Evolutionary conservation across 1,140 invertebrate species (phyloP).

Genomic region (Pogonomyrmex californicus): DNA sequence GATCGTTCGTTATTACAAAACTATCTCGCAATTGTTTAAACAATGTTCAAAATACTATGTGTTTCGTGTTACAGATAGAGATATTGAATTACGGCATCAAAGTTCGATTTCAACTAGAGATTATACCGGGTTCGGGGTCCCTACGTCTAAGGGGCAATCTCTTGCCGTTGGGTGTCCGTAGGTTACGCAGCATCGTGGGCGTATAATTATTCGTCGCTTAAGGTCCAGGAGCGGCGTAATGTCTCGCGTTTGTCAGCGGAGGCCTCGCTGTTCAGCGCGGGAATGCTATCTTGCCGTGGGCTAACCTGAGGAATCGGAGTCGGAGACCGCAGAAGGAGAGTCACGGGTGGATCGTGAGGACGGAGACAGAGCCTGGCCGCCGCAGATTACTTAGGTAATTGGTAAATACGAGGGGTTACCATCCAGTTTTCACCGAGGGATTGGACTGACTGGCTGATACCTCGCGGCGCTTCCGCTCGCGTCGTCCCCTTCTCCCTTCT

Average conservation of each 20-base stretch:
- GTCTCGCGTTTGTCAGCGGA: constrained; percentile 73
- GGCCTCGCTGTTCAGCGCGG: constrained; percentile 6
- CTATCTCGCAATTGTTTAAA: not conserved
- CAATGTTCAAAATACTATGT: not conserved
- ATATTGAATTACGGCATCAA: not conserved
- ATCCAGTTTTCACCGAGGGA: constrained; percentile 81
- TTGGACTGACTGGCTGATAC: constrained; percentile 77
- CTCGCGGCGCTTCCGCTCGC: constrained; percentile 67
- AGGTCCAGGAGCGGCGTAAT: constrained; percentile 57
- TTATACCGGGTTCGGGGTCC: constrained; percentile 3
- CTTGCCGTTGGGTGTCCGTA: not conserved
- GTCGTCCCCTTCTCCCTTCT: constrained; percentile 29
- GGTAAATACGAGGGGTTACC: constrained; percentile 86
- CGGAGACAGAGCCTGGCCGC: constrained; percentile 79
- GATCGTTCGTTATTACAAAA: not conserved
- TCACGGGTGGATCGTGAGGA: constrained; percentile 75
- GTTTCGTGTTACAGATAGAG: not conserved
- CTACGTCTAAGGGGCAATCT: constrained; percentile 14
- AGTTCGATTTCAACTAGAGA: not conserved
- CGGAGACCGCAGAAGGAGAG: constrained; percentile 71
- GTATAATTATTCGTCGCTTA: constrained; percentile 66
- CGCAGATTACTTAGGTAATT: constrained; percentile 87
- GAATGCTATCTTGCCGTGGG: constrained; percentile 69
- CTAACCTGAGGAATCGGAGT: constrained; percentile 67
- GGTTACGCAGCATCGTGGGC: constrained; percentile 11